These are phyloP conservation scores for Mayetiola destructor DNA, from an alignment of 2,888 invertebrate genomes.

Conservation along the genomic window DNA sequence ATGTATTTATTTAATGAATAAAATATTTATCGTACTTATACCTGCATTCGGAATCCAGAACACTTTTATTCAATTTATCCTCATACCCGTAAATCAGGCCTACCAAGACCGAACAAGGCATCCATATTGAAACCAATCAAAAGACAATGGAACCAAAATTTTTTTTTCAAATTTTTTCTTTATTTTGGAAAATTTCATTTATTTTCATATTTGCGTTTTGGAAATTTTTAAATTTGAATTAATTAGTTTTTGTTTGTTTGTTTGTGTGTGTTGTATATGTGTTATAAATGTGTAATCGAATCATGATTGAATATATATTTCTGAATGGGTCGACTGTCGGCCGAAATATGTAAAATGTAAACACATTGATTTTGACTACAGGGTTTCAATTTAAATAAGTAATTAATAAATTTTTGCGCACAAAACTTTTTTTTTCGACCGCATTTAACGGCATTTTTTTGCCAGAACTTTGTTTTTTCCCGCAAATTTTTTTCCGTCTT, in stretches of 20 bases:
- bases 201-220: not conserved
- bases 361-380: not conserved
- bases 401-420: not conserved
- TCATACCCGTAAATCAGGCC: too few species aligned
- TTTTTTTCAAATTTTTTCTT: too few species aligned
- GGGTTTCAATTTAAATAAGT: not conserved
- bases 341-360: not conserved
- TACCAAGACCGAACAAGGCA: too few species aligned
- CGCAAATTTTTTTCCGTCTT: not conserved
- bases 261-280: too few species aligned
- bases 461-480: not conserved
- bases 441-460: not conserved
- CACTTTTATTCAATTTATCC: too few species aligned
- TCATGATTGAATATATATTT: slow-evolving; percentile 1
- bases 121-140: too few species aligned
- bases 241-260: not conserved
- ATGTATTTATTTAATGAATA: too few species aligned
- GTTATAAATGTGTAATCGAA: not conserved
- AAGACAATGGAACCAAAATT: too few species aligned
- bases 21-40: too few species aligned
- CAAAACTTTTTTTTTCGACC: not conserved
- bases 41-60: too few species aligned
- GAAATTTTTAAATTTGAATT: slow-evolving; percentile 7
- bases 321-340: not conserved
- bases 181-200: slow-evolving; percentile 7